Evolutionary conservation across 2,113 vertebrate genomes (phyloP).

Genomic region (Zosterops pallidus): DNA sequence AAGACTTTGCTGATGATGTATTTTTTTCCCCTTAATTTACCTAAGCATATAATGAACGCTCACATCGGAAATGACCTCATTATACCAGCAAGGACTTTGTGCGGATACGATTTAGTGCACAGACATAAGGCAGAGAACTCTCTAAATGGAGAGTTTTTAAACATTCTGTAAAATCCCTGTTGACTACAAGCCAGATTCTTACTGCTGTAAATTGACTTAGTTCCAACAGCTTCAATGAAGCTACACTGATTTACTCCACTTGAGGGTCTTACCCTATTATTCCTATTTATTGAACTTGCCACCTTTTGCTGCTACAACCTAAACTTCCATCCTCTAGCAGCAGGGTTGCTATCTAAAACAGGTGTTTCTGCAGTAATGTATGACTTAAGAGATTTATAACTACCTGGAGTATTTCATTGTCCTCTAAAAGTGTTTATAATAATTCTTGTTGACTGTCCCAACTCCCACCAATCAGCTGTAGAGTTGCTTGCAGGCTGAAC

Average conservation of each 20-base stretch:
- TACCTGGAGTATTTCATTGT: neutral
- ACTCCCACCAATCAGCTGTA: neutral
- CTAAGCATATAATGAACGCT: neutral
- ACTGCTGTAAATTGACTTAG: slow-evolving; percentile 38
- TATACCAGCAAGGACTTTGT: neutral
- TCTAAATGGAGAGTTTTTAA: slow-evolving; percentile 22
- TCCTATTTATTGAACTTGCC: slow-evolving; percentile 27
- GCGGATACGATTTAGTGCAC: neutral
- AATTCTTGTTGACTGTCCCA: neutral
- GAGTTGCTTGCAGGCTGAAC: neutral
- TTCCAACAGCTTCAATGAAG: slow-evolving; percentile 41
- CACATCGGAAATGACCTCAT: slow-evolving; percentile 36
- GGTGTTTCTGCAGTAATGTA: slow-evolving; percentile 24
- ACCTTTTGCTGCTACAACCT: slow-evolving; percentile 21
- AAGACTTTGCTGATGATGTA: slow-evolving; percentile 42
- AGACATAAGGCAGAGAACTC: neutral
- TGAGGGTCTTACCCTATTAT: slow-evolving; percentile 25
- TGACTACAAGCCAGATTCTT: slow-evolving; percentile 49
- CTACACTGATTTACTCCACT: slow-evolving; percentile 35
- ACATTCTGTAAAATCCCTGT: slow-evolving; percentile 15
- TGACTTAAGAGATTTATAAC: neutral
- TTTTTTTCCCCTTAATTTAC: slow-evolving; percentile 6
- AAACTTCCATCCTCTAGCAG: slow-evolving; percentile 21
- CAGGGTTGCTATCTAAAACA: slow-evolving; percentile 33
- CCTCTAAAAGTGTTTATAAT: neutral